Evolutionary conservation across 1,140 invertebrate species (phyloP), one percentile per base, ranked within the genome.

Genomic region (Archivesica marissinica): DNA sequence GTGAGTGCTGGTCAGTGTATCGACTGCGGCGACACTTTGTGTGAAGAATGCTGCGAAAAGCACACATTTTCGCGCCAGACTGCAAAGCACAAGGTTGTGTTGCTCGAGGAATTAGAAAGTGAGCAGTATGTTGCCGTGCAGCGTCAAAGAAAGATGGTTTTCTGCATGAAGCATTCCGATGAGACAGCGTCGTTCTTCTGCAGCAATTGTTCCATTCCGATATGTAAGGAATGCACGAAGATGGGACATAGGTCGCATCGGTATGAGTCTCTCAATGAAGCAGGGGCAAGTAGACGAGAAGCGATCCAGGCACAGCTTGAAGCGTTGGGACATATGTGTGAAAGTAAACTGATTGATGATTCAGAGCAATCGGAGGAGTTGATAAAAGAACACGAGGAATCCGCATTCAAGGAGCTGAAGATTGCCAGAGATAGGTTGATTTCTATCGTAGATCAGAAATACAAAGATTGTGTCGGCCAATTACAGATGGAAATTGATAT

Each of bases 1-100:
- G 35, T 15, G 17, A 54, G 64, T 28, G 20, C 44, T 35, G 80
- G 80, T 17, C 52, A 64, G 52, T 83, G 80, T 61, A 30, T 74
- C 7, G 80, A 83, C 25, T 83, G 80, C 75, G 80, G 68, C 3
- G 68, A 83, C 35, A 52, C 28, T 1, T 25, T 83, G 52, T 83
- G 80, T 39, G 23, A 74, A 13, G 68, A 72, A 33, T 83, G 80
- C 52, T 59, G 68, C 35, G 52, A 74, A n/a, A 83, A 83, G 47
- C 80, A 83, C 41, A 83, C 70, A 30, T 83, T 74, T 39, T 59
- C 80, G 0, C n/a, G 80, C 2, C 80, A 35, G 7, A 74, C 68
- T 17, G 68, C 68, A 17, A 74, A 83, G 7, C 80, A 83, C 35
- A 74, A 41, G n/a, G 68, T 83, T 61, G 70, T 83, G 15, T 38